Evolutionary conservation across 2,888 invertebrate species (phyloP).

Genomic region (Coelinius sp.): DNA sequence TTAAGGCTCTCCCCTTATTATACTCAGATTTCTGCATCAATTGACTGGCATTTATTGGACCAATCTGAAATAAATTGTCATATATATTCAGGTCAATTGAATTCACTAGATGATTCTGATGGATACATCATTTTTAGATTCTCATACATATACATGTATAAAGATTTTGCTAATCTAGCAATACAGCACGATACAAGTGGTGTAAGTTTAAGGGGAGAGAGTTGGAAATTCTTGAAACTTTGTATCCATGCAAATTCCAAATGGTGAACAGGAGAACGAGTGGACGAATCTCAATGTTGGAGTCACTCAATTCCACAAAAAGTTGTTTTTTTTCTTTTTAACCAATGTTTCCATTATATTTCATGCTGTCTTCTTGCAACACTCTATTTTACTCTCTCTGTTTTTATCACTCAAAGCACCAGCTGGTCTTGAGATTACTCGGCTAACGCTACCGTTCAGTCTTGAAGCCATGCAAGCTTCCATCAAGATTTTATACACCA

Average conservation of each 20-base stretch:
- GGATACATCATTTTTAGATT: too few species aligned
- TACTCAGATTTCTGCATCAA: slow-evolving; percentile 5
- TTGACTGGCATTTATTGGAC: not conserved
- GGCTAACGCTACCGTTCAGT: not conserved
- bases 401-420: not conserved
- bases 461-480: not conserved
- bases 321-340: too few species aligned
- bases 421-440: not conserved
- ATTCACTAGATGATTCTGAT: too few species aligned
- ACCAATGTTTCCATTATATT: not conserved
- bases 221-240: too few species aligned
- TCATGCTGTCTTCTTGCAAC: not conserved
- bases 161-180: too few species aligned
- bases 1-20: not conserved
- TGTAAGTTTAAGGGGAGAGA: too few species aligned
- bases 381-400: not conserved
- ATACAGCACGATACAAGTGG: too few species aligned
- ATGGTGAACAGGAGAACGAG: too few species aligned
- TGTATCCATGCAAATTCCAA: too few species aligned
- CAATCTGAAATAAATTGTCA: not conserved
- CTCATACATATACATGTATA: too few species aligned
- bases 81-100: not conserved
- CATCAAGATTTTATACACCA: not conserved
- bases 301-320: too few species aligned
- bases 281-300: too few species aligned